Base-by-base conservation (phyloP, 2,797 vertebrate species). In the Tenualosa ilisha region DNA sequence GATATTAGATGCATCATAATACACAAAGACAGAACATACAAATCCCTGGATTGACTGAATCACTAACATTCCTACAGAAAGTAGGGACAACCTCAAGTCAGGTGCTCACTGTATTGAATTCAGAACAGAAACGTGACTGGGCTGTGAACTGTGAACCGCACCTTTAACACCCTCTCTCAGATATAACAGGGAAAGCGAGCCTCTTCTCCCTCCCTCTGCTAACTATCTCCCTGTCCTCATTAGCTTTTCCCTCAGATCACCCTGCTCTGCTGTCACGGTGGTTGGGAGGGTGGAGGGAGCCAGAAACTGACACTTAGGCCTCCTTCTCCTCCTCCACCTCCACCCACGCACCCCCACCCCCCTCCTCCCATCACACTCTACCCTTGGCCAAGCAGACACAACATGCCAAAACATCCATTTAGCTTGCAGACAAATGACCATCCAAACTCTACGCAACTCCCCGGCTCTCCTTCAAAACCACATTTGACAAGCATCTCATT, bases 401-500 rank as follows among this genome's bases (percentile, higher is more conserved):
- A 93, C 89, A 90, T 89, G 93, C 94, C 93, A 92, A 93, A 86
- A 84, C 90, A 65, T 90, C 92, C 93, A 92, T 96, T 96, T 95
- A 95, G 93, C 93, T 91, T 88, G 84, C 92, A 95, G 95, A 97
- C 96, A 95, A 96, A 96, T 93, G 87, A 85, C 92, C 93, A 93
- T 95, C 91, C 89, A 92, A 95, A 91, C 88, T 90, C 90, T 89
- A 92, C 89, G 85, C 85, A 93, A 90, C 91, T 93, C 90, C 92
- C 93, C 84, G 87, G 92, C 91, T 93, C 93, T 93, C 93, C 93
- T 94, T 96, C 93, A 96, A 96, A 96, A 95, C 91, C 91, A 88
- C 95, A 94, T 97, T 92, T 94, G 95, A 96, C 94, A 96, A 89
- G 91, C 91, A 93, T 96, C 94, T 96, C 89, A 96, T 96, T 96